A percentile compares a stretch with the other conserved stretches of the same genome.
Conservation (phyloP, 2,113 vertebrate species). For the Pedetes capensis region DNA sequence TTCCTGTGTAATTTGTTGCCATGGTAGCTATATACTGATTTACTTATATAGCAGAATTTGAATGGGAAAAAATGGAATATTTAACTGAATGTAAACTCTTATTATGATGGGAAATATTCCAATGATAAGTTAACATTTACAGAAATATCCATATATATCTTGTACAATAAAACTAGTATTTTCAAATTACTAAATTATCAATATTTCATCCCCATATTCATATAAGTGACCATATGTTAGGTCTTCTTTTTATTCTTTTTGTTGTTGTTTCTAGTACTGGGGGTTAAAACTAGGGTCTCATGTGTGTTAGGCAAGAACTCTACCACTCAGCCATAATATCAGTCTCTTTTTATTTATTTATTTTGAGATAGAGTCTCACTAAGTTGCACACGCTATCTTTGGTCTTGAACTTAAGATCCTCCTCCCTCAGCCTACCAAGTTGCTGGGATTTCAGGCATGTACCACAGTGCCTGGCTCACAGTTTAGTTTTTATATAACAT, state of each 20-base stretch:
- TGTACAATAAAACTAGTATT: neutral
- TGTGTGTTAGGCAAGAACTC: too few species aligned
- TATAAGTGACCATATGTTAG: neutral
- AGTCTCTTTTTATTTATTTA: too few species aligned
- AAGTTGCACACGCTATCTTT: too few species aligned
- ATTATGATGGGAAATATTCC: neutral
- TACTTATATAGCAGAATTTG: conserved; percentile 33
- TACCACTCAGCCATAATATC: too few species aligned
- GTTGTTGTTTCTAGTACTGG: too few species aligned
- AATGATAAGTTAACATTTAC: conserved; percentile 26
- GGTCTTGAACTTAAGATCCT: too few species aligned
- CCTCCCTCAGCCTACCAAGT: too few species aligned
- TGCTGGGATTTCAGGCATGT: too few species aligned
- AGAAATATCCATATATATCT: neutral
- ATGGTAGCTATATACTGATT: conserved; percentile 56
- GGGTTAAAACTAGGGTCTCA: too few species aligned
- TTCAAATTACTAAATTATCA: neutral
- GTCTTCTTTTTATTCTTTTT: too few species aligned
- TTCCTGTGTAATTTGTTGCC: conserved; percentile 38
- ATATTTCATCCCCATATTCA: neutral
- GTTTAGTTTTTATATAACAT: neutral
- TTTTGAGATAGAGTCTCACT: too few species aligned
- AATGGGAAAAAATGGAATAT: neutral
- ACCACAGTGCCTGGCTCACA: too few species aligned
- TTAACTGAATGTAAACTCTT: conserved; percentile 20